These are phyloP conservation scores for Myotis davidii DNA, from an alignment of 2,113 vertebrate species.

Conservation along the genomic window DNA sequence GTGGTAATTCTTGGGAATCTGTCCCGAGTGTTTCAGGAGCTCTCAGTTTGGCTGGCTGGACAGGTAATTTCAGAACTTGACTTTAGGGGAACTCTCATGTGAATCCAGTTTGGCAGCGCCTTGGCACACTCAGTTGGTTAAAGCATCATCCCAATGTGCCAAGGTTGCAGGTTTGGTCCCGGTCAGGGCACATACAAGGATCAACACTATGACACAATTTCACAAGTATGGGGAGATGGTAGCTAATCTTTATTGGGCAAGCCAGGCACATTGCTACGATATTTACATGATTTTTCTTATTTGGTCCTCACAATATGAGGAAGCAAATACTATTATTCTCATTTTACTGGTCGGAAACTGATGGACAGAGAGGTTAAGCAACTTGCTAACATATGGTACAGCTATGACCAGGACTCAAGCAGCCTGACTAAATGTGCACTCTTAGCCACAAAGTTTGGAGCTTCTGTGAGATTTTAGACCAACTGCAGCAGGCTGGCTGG, in stretches of 20 bases:
- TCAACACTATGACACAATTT: neutral
- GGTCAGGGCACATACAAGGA: neutral
- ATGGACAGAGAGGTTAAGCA: neutral
- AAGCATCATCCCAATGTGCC: neutral
- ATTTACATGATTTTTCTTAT: conserved; percentile 11
- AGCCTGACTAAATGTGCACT: neutral
- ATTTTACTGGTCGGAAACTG: conserved; percentile 2
- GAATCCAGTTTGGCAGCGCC: neutral
- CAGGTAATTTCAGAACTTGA: neutral
- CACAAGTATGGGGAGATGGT: neutral
- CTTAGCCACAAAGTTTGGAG: neutral
- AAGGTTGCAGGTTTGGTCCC: neutral
- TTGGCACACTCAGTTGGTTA: neutral
- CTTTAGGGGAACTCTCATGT: neutral
- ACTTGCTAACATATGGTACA: neutral
- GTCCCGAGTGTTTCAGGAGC: neutral
- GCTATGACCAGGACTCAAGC: neutral
- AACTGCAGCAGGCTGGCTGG: neutral
- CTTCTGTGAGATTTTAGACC: neutral
- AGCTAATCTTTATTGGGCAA: neutral
- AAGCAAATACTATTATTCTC: neutral
- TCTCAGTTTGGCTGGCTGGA: neutral
- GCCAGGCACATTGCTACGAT: neutral
- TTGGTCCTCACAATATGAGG: neutral
- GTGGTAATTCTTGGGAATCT: neutral